A percentile compares a stretch with the other conserved stretches of the same genome.
phyloP scores from a whole-genome alignment of 2,797 vertebrate species.

The Enteromius viviparus region DNA sequence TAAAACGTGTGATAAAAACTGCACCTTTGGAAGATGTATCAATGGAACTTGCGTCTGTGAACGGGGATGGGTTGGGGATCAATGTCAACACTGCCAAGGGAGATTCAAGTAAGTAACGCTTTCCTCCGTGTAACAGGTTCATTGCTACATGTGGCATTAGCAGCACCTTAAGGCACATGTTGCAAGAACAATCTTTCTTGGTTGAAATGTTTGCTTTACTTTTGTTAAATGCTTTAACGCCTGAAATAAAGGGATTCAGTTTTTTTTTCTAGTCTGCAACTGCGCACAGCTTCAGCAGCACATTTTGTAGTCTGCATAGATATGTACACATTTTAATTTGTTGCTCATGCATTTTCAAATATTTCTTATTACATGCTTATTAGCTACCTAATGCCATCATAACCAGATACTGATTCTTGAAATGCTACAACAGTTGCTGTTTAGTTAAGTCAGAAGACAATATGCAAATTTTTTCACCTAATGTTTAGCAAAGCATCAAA shows the following conservation, averaged over 20 bases:
- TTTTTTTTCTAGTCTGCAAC: not conserved
- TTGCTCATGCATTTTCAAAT: not conserved
- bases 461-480: not conserved
- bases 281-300: not conserved
- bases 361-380: not conserved
- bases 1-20: constrained; percentile 88
- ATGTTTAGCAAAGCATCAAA: not conserved
- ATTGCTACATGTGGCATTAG: constrained; percentile 8
- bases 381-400: not conserved
- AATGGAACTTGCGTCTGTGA: constrained; percentile 94
- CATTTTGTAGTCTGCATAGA: not conserved
- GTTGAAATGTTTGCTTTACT: not conserved
- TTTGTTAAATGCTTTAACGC: not conserved
- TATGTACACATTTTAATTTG: not conserved
- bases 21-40: constrained; percentile 90
- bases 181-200: not conserved
- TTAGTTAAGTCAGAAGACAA: not conserved
- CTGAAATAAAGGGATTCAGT: not conserved
- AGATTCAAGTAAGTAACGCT: constrained; percentile 85
- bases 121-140: constrained; percentile 12
- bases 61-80: constrained; percentile 94
- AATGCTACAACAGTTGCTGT: not conserved
- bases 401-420: not conserved
- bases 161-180: not conserved
- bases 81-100: constrained; percentile 96